Evolutionary conservation across 2,888 invertebrate species (phyloP).

Genomic region (Cremastinae sp.): DNA sequence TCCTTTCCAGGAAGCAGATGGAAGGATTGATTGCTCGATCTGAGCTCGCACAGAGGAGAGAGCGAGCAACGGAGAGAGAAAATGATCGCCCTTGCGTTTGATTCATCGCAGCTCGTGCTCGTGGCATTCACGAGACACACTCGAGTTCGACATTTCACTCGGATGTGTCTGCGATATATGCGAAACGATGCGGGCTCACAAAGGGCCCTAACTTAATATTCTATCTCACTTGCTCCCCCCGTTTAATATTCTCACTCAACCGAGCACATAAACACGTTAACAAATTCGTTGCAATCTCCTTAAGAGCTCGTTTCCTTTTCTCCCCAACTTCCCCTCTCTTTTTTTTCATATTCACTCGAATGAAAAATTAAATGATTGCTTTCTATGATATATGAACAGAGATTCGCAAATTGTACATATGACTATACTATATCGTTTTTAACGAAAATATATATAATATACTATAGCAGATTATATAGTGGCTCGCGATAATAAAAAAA

Average conservation of each 20-base stretch:
- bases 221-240: slow-evolving; percentile 14
- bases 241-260: slow-evolving; percentile 10
- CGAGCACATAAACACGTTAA: not conserved
- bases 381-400: no score
- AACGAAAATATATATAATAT: no score
- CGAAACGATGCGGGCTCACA: slow-evolving; percentile 40
- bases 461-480: no score
- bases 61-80: slow-evolving; percentile 13
- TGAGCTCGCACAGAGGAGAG: slow-evolving; percentile 2
- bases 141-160: slow-evolving; percentile 11
- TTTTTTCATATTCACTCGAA: no score
- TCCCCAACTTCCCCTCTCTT: no score
- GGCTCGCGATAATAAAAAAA: no score
- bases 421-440: no score
- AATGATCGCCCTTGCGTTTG: slow-evolving; percentile 23
- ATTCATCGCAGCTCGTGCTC: slow-evolving; percentile 9
- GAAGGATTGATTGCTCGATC: slow-evolving; percentile 54
- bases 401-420: no score
- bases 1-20: slow-evolving; percentile 56
- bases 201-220: slow-evolving; percentile 19
- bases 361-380: no score
- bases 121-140: slow-evolving; percentile 23
- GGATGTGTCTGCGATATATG: slow-evolving; percentile 18
- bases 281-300: no score
- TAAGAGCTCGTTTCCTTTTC: no score